phyloP scores from a whole-genome alignment of 2,888 invertebrate genomes.

The Rhabditoides inermis region DNA sequence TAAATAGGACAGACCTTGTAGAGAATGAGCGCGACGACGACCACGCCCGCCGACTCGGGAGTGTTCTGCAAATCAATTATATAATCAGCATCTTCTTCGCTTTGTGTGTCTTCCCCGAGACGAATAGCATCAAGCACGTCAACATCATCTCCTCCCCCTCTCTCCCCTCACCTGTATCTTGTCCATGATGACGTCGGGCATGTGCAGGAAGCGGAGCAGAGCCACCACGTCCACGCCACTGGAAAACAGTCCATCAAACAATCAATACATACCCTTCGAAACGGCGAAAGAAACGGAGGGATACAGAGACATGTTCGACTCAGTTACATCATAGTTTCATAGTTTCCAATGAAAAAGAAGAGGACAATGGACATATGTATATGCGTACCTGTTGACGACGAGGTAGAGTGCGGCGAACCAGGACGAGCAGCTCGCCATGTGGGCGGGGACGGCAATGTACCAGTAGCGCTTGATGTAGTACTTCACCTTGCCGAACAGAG shows the following conservation, averaged over 20 bases:
- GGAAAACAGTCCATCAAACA: slow-evolving; percentile 36
- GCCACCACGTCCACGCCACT: slow-evolving; percentile 85
- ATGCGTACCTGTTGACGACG: slow-evolving; percentile 18
- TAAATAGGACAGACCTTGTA: slow-evolving; percentile 67
- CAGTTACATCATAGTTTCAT: too few relatives aligned
- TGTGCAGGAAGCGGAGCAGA: slow-evolving; percentile 68
- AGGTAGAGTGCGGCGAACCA: slow-evolving; percentile 81
- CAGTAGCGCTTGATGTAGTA: slow-evolving; percentile 64
- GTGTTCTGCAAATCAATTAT: slow-evolving; percentile 54
- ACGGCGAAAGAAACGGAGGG: too few relatives aligned
- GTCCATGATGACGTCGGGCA: slow-evolving; percentile 71
- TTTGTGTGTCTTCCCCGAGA: background rate
- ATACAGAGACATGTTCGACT: too few relatives aligned
- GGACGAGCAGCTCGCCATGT: slow-evolving; percentile 73
- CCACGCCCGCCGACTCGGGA: slow-evolving; percentile 67
- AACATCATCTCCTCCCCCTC: too few relatives aligned
- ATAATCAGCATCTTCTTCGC: background rate
- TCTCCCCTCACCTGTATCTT: slow-evolving; percentile 61
- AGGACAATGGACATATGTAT: too few relatives aligned
- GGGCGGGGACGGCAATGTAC: slow-evolving; percentile 89
- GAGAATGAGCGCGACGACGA: slow-evolving; percentile 79
- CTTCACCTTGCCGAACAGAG: slow-evolving; percentile 43
- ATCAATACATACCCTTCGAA: too few relatives aligned
- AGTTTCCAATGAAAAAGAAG: too few relatives aligned
- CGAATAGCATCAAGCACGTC: too few relatives aligned